A percentile compares a stretch with the other conserved stretches of the same genome.
Evolutionary conservation across 2,797 vertebrate genomes (phyloP).

Genomic region (Artibeus jamaicensis): DNA sequence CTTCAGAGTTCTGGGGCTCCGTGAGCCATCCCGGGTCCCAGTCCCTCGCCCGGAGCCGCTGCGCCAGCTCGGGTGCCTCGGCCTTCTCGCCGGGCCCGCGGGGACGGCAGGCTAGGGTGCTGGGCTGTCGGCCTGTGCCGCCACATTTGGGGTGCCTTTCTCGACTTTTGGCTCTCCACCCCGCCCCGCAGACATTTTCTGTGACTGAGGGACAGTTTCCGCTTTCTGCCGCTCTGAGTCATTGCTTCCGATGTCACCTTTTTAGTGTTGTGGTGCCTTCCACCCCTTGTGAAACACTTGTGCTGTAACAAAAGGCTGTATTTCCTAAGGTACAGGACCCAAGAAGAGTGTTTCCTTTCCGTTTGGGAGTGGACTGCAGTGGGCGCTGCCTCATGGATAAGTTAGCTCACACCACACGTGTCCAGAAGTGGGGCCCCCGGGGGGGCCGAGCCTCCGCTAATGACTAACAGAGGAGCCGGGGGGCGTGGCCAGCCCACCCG

Average conservation of each 20-base stretch:
- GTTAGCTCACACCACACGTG: neutral
- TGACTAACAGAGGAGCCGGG: neutral
- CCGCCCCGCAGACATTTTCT: neutral
- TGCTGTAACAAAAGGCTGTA: neutral
- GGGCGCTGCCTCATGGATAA: neutral
- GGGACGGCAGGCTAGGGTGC: accelerated
- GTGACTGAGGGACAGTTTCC: neutral
- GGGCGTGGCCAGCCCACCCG: accelerated
- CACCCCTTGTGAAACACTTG: neutral
- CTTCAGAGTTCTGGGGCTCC: neutral
- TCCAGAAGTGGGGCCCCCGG: accelerated
- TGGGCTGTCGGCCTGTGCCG: accelerated
- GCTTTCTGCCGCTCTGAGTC: neutral
- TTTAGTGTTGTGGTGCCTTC: neutral
- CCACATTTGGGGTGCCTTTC: neutral
- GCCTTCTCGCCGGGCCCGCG: accelerated
- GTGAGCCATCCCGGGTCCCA: accelerated
- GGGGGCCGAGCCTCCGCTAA: accelerated
- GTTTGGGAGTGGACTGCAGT: neutral
- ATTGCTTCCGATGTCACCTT: neutral
- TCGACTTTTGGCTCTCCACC: neutral
- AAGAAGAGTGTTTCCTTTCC: neutral
- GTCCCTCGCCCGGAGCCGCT: neutral
- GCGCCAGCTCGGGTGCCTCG: accelerated
- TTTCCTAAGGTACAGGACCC: neutral